Evolutionary conservation across 1,140 invertebrate species (phyloP), one percentile per base, ranked within the genome.

Genomic region (Copidosoma floridanum): DNA sequence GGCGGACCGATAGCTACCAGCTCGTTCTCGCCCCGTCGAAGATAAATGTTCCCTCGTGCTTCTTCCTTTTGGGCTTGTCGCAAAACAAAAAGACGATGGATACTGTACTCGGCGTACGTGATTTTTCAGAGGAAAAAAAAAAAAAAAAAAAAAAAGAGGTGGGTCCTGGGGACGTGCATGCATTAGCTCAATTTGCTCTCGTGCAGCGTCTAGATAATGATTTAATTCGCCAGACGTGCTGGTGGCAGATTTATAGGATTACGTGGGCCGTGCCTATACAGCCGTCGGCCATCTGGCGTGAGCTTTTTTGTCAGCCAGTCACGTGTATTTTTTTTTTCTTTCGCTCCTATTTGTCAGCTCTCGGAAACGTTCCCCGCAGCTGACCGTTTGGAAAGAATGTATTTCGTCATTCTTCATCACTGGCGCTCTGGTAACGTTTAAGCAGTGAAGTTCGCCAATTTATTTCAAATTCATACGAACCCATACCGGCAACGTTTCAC

Each of bases 181-280:
- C 66, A 68, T 74, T 67, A 53, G 57, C 54, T 65, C 65, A 73
- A 72, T 71, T 75, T 72, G 65, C 69, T 72, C 65, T n/a, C n/a
- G n/a, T n/a, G 51, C 64, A 71, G 72, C 73, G 71, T 67, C 71
- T 65, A 71, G 70, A 72, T 74, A 74, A 75, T 74, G 67, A 73
- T 75, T 74, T 73, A 74, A 75, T 75, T 75, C 73, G 67, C 68
- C 64, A 67, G n/a, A n/a, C 56, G 44, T 52, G 50, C 43, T n/a
- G n/a, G n/a, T 68, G 70, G 65, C 65, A 75, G 71, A 74, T 75
- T 75, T 75, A 74, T 71, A 58, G 65, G n/a, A n/a, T n/a, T n/a
- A n/a, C n/a, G n/a, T 63, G 68, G 27, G 41, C 64, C 71, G 48
- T 65, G 53, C 71, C 70, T 71, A 37, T 2, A 27, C 37, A 7